phyloP scores from a whole-genome alignment of 2,797 vertebrate genomes.

The Phalloptychus januarius region DNA sequence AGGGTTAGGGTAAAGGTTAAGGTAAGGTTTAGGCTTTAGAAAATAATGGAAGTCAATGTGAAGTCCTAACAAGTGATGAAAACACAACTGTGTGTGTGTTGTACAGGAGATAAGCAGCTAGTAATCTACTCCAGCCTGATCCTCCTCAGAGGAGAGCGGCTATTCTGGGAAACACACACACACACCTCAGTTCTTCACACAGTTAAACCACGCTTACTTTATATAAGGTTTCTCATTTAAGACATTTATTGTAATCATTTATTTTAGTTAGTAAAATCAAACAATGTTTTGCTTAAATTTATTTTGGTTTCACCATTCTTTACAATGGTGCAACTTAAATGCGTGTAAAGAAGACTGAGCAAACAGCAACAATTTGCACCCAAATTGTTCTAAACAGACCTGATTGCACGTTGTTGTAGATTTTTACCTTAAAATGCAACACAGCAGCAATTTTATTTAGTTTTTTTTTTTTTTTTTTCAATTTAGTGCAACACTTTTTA shows the following conservation, averaged over 20 bases:
- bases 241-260: background rate
- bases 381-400: background rate
- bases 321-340: no score
- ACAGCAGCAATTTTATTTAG: background rate
- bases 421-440: background rate
- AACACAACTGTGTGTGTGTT: constrained; percentile 19
- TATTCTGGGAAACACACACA: constrained; percentile 66
- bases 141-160: constrained; percentile 47
- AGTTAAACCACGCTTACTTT: background rate
- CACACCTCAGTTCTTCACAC: constrained; percentile 6
- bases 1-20: no score
- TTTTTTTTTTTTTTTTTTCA: background rate
- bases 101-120: constrained; percentile 72
- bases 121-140: constrained; percentile 79
- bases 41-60: no score
- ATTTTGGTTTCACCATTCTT: no score
- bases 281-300: background rate
- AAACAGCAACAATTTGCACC: background rate
- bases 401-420: background rate
- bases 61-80: no score
- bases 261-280: background rate
- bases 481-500: background rate
- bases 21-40: no score
- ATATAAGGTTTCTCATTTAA: background rate
- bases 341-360: background rate